Evolutionary conservation across 2,888 invertebrate genomes (phyloP).

Genomic region (Mellilla xanthometata): DNA sequence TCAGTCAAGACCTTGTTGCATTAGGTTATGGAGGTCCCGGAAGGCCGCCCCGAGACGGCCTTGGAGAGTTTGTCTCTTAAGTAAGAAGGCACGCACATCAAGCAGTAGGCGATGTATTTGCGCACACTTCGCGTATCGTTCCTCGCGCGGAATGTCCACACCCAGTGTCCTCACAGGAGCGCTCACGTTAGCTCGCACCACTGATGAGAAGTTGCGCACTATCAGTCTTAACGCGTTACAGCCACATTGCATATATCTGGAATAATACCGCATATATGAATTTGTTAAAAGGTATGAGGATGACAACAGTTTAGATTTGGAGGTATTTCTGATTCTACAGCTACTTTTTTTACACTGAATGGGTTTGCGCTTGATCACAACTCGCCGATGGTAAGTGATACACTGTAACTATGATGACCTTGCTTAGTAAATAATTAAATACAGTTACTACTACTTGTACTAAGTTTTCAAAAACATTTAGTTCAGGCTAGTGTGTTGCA

Average conservation of each 20-base stretch:
- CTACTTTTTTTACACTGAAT: too few relatives aligned
- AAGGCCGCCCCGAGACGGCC: constrained; percentile 91
- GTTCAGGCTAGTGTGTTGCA: too few relatives aligned
- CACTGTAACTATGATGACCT: too few relatives aligned
- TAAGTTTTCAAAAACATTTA: too few relatives aligned
- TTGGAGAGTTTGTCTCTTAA: constrained; percentile 90
- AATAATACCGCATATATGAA: too few relatives aligned
- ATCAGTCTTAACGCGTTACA: constrained; percentile 94
- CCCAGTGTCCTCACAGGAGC: constrained; percentile 93
- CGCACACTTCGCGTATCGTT: constrained; percentile 95
- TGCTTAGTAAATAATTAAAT: too few relatives aligned
- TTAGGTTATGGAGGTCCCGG: constrained; percentile 89
- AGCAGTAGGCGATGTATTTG: constrained; percentile 93
- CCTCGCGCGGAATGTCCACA: constrained; percentile 97
- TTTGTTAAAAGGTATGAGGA: too few relatives aligned
- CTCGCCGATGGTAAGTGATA: too few relatives aligned
- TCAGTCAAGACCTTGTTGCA: constrained; percentile 81
- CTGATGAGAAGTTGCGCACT: constrained; percentile 94
- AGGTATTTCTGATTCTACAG: too few relatives aligned
- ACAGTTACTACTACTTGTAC: too few relatives aligned
- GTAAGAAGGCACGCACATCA: constrained; percentile 90
- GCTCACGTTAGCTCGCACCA: constrained; percentile 95
- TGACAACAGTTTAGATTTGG: too few relatives aligned
- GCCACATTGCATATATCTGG: constrained; percentile 94
- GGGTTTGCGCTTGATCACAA: too few relatives aligned